Evolutionary conservation across 2,888 invertebrate species (phyloP), one percentile per base, ranked within the genome.

Genomic region (Gisinianus flammeolus): DNA sequence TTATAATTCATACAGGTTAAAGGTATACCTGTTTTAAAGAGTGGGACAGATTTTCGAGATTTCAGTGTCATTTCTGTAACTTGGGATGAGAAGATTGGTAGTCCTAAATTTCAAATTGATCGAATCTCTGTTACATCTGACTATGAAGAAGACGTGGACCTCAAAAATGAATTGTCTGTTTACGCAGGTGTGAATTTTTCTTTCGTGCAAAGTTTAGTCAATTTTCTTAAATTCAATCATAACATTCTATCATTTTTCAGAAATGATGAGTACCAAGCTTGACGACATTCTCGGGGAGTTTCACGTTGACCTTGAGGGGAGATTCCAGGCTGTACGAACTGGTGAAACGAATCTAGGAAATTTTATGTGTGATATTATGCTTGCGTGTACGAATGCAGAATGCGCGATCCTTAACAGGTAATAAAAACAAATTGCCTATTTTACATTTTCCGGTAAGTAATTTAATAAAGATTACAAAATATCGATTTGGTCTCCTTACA

Each of bases 21-120:
- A 88, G 93, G 92, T 73, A 94, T 91, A 85, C 92, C 92, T 86
- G 90, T 96, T 78, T 89, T 96, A 0, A 96, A 96, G 87, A 95
- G 95, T 85, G 96, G 96, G 24, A 95, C 96, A 2, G 96, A 96
- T 87, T 96, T 96, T 88, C 90, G 94, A 26, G 93, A 96, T 86
- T 93, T 96, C 87, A 94, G 94, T 69, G 93, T 93, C 86, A 92
- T 96, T 64, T 91, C 91, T 0, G 88, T 92, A 16, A 79, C 79
- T 35, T 83, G 82, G 79, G 79, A 79, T 19, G 89, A 90, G 52
- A 90, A 93, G 0, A 88, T 90, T 76, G 19, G 26, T 0, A 82
- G 82, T 22, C 83, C 85, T 6, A 79, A 66, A 19, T 83, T 85
- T 77, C 58, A 74, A 8, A 90, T 95, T 30, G 90, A 92, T 58